Conservation (phyloP, 2,113 vertebrate genomes). For the Elgaria multicarinata region DNA sequence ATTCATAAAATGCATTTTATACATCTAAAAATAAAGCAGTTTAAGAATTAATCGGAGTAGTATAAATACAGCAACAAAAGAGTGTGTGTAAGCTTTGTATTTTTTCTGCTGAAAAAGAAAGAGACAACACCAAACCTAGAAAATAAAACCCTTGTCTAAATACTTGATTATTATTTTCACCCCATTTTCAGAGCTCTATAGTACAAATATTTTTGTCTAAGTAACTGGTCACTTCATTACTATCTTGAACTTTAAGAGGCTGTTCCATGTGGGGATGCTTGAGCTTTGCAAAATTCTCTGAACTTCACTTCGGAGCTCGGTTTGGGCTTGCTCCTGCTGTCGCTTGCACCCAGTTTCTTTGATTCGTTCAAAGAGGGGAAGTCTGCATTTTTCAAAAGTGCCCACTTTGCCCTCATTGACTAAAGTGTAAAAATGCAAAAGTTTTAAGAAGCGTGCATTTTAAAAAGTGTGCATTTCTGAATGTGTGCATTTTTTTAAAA, state of each 20-base stretch:
- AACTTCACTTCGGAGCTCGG: too few species aligned
- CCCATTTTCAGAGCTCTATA: neutral
- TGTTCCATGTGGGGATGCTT: neutral
- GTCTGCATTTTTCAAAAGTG: too few species aligned
- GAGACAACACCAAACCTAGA: slow-evolving; percentile 2
- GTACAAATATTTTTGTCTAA: neutral
- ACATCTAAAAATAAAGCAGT: neutral
- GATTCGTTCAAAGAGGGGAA: too few species aligned
- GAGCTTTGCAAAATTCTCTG: too few species aligned
- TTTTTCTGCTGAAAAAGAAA: neutral
- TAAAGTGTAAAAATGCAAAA: too few species aligned
- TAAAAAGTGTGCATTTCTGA: too few species aligned
- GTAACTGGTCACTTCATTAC: neutral
- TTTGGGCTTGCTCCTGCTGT: too few species aligned
- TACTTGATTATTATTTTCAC: slow-evolving; percentile 28
- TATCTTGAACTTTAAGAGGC: neutral
- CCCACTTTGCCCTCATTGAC: too few species aligned
- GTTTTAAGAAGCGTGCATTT: too few species aligned
- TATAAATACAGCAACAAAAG: neutral
- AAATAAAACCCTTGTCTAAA: neutral
- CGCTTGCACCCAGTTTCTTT: too few species aligned
- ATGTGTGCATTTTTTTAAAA: too few species aligned
- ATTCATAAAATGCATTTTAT: neutral
- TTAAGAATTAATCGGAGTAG: neutral
- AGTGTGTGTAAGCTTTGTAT: neutral